Evolutionary conservation across 2,888 invertebrate species (phyloP).

Genomic region (Spisula subtruncata): DNA sequence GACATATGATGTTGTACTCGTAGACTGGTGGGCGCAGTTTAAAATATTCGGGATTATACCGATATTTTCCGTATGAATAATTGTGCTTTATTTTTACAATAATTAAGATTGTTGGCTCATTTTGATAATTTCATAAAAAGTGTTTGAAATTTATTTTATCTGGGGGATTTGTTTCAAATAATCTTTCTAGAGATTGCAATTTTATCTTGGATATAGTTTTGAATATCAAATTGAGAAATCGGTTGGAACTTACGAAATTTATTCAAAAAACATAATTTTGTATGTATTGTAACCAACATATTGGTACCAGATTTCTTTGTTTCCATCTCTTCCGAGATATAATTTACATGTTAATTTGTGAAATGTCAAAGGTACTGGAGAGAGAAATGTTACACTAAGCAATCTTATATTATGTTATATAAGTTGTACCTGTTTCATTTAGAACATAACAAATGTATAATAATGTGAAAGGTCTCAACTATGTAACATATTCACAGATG

Average conservation of each 20-base stretch:
- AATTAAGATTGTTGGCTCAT: slow-evolving; percentile 18
- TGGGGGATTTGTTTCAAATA: background rate
- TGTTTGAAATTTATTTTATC: background rate
- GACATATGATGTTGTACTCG: background rate
- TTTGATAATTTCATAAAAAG: background rate
- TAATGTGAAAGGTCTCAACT: no score
- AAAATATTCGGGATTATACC: background rate
- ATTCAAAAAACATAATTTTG: background rate
- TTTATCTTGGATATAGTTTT: no score
- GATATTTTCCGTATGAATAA: slow-evolving; percentile 12
- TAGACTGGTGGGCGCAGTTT: background rate
- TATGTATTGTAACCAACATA: background rate
- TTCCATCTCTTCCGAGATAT: background rate
- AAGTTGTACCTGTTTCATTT: background rate
- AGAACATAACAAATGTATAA: background rate
- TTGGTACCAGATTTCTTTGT: background rate
- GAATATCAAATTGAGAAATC: no score
- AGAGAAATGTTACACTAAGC: background rate
- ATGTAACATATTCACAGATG: background rate
- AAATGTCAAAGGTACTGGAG: background rate
- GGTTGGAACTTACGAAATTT: no score
- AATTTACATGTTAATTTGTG: background rate
- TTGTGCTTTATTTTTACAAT: background rate
- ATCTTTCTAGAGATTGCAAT: no score
- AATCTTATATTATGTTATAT: background rate